A percentile compares a stretch with the other conserved stretches of the same genome.
Evolutionary conservation across 2,113 vertebrate genomes (phyloP).

Genomic region (Brachirus orientalis): DNA sequence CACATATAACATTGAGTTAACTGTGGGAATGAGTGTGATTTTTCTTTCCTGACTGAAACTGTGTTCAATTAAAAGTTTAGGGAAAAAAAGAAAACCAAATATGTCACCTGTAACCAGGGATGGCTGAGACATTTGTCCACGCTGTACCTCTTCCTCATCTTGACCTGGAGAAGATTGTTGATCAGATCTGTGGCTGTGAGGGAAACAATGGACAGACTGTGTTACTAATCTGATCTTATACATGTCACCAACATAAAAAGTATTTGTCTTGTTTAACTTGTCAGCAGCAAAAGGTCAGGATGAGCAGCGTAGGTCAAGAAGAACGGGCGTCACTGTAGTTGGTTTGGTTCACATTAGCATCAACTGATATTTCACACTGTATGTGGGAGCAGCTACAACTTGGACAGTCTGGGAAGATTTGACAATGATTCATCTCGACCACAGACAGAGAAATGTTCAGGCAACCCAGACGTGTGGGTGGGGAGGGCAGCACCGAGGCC

Average conservation of each 20-base stretch:
- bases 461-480: slow-evolving; percentile 57
- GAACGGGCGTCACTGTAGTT: no score
- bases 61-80: background rate
- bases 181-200: slow-evolving; percentile 94
- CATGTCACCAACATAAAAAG: background rate
- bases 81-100: background rate
- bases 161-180: slow-evolving; percentile 98
- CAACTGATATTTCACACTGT: background rate
- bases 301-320: background rate
- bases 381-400: slow-evolving; percentile 27
- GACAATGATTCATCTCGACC: slow-evolving; percentile 56
- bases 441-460: slow-evolving; percentile 38
- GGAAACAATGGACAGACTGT: slow-evolving; percentile 5
- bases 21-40: background rate
- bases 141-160: slow-evolving; percentile 98
- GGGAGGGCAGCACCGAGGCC: slow-evolving; percentile 14
- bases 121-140: slow-evolving; percentile 99
- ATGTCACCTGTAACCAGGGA: slow-evolving; percentile 94
- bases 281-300: background rate
- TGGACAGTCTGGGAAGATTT: slow-evolving; percentile 25
- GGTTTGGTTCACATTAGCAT: background rate
- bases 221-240: background rate
- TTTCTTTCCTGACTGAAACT: background rate
- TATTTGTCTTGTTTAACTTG: background rate
- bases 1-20: no score